phyloP scores from a whole-genome alignment of 2,113 vertebrate genomes.

The Heterocephalus glaber region DNA sequence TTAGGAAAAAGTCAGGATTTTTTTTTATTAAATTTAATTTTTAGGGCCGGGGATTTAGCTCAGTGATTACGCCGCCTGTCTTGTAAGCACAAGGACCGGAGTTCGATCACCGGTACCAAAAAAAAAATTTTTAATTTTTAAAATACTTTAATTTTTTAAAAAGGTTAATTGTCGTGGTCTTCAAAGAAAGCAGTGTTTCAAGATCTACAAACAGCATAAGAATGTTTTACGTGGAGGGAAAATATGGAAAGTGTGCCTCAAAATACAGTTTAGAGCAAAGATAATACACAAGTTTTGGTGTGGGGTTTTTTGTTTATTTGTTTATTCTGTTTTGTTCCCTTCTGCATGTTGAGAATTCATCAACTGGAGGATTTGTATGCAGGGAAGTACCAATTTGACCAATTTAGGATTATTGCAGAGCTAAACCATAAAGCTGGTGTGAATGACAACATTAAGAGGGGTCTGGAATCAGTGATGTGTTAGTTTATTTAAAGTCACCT shows the following conservation, averaged over 20 bases:
- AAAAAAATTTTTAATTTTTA: background rate
- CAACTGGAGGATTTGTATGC: background rate
- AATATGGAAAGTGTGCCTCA: background rate
- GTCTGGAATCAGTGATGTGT: background rate
- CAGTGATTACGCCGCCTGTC: too few relatives aligned
- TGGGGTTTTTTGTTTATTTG: too few relatives aligned
- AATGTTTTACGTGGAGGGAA: background rate
- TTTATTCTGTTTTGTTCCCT: background rate
- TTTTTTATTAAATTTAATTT: constrained; percentile 11
- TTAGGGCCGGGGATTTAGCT: too few relatives aligned
- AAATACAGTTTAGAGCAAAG: constrained; percentile 19
- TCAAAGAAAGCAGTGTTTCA: background rate
- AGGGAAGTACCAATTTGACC: background rate
- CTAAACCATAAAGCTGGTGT: background rate
- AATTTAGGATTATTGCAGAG: background rate
- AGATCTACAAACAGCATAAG: background rate
- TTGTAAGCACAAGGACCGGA: too few relatives aligned
- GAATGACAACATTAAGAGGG: background rate
- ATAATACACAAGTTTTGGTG: background rate
- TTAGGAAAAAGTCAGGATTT: background rate
- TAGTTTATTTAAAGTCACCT: constrained; percentile 15
- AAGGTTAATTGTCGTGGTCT: background rate
- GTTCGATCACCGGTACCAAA: too few relatives aligned
- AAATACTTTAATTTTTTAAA: background rate
- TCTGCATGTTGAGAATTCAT: background rate